Evolutionary conservation across 2,888 invertebrate genomes (phyloP), one percentile per base, ranked within the genome.

Genomic region (Taenaris catops): DNA sequence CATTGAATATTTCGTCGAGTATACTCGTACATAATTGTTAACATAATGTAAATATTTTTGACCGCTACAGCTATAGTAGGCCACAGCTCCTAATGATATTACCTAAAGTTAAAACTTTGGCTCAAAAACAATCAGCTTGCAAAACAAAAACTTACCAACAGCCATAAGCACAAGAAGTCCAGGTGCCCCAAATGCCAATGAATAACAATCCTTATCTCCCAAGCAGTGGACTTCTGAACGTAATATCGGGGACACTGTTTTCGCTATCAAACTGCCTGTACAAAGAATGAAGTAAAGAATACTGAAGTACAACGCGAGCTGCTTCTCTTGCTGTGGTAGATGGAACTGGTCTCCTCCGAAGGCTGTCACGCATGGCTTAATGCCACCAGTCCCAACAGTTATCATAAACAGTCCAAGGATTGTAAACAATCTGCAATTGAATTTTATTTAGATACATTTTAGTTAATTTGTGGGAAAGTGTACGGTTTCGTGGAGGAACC

Each of bases 291-390:
- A 93, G 70, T 95, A 95, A 55, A 94, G 91, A 1, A 94, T 70
- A 9, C 93, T 94, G 66, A 95, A 95, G 73, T 93, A 95, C 12
- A 89, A 73, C 0, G 90, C 88, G 23, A 93, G 75, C 55, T 92
- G 89, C 43, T 87, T 84, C 7, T 90, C 87, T 73, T 94, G 91
- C 26, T 89, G 79, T 0, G 91, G 91, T 21, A 91, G 55, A 7
- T 76, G 68, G 56, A 94, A 93, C 65, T 94, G 95, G 67, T 95
- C 95, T 0, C 94, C 95, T 1, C 94, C 95, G 62, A 95, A 95
- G 0, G 95, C 91, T 0, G 93, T 87, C 0, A 95, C 94, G 63
- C 94, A 95, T 0, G 95, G 94, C 51, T 95, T 95, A 44, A 95
- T 95, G 2, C 94, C 94, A 0, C 94, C 94, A 0, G 94, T 93